Percentiles rank a stretch among this genome's conserved stretches.
Evolutionary conservation across 1,140 invertebrate genomes (phyloP).

Genomic region (Maniola jurtina): DNA sequence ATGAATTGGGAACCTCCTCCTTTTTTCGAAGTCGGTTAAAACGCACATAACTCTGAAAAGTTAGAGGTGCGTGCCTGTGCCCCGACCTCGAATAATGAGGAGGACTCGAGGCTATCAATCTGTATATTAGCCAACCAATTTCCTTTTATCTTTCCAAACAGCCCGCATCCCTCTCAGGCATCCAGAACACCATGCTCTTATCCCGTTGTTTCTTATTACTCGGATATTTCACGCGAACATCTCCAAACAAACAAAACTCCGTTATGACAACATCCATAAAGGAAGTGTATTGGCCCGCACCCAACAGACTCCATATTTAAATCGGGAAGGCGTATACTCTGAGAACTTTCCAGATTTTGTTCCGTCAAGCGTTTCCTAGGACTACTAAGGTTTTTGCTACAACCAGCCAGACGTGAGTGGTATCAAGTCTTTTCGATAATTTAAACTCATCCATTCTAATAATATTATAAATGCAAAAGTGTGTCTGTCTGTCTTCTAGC

Average conservation of each 20-base stretch:
- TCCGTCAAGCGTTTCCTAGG: not conserved
- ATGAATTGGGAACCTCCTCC: no score
- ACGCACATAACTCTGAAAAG: no score
- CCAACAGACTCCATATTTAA: conserved; percentile 21
- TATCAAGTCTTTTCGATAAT: no score
- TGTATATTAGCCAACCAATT: not conserved
- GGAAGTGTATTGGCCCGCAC: conserved; percentile 23
- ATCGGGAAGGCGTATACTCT: not conserved
- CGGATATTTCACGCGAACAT: conserved; percentile 21
- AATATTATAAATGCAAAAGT: no score
- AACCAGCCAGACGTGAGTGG: no score
- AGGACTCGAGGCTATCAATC: no score
- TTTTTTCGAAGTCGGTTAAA: no score
- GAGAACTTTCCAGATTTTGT: not conserved
- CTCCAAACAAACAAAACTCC: conserved; percentile 19
- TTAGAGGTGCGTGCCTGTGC: no score
- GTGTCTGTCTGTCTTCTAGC: no score
- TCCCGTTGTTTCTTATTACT: conserved; percentile 11
- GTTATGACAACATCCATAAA: conserved; percentile 23
- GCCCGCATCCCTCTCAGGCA: not conserved
- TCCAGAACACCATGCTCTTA: not conserved
- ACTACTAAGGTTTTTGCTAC: no score
- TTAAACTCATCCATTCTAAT: no score
- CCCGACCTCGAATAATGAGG: no score
- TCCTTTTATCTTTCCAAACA: conserved; percentile 7